A percentile compares a stretch with the other conserved stretches of the same genome.
phyloP scores from a whole-genome alignment of 2,113 vertebrate genomes.

The Platysternon megacephalum region DNA sequence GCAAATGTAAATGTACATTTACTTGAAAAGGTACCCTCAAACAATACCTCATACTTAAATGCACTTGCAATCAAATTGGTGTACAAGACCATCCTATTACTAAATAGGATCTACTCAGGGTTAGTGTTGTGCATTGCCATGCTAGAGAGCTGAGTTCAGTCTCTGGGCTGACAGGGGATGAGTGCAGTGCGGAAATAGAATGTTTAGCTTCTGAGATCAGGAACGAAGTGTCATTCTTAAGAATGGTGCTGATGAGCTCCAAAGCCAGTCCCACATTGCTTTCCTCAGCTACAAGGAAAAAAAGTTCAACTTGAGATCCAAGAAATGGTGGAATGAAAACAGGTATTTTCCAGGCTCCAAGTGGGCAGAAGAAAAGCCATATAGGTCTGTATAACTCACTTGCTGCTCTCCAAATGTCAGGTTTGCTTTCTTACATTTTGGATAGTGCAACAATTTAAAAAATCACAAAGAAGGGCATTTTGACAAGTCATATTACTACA shows the following conservation, averaged over 20 bases:
- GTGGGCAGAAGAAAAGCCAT: not conserved
- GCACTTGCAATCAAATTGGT: not conserved
- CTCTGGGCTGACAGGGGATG: not conserved
- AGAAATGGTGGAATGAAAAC: not conserved
- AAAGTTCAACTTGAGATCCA: not conserved
- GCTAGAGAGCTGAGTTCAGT: not conserved
- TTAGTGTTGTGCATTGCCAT: not conserved
- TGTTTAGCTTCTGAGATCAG: not conserved
- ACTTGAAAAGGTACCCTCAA: not conserved
- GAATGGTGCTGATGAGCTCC: not conserved
- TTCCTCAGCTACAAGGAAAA: not conserved
- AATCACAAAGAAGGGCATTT: fast-evolving
- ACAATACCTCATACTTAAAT: not conserved
- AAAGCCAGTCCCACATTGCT: not conserved
- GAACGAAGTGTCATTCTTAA: not conserved
- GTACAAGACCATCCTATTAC: constrained; percentile 1
- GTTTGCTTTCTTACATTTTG: not conserved
- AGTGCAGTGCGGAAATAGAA: not conserved
- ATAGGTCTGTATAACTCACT: not conserved
- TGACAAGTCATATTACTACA: not conserved
- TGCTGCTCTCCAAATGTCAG: not conserved
- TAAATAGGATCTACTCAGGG: not conserved
- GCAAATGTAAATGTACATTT: not conserved
- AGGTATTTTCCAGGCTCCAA: not conserved
- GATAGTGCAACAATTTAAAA: not conserved